phyloP scores from a whole-genome alignment of 2,888 invertebrate genomes.

The Aelia acuminata region DNA sequence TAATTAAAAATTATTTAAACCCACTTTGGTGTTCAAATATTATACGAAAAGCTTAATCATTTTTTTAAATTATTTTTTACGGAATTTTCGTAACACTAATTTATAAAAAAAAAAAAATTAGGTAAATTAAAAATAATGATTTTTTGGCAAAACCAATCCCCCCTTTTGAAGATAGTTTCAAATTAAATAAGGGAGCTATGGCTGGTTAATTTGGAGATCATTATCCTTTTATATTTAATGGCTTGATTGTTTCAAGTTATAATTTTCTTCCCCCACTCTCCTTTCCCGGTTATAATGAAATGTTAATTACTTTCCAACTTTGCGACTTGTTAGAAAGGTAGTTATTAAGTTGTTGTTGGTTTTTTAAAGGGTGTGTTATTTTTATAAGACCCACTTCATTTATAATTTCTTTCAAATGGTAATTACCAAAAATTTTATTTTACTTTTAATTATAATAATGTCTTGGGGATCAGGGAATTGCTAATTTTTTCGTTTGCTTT shows the following conservation, averaged over 20 bases:
- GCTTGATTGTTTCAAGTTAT: slow-evolving; percentile 25
- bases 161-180: background rate
- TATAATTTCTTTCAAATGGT: no score
- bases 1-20: no score
- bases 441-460: no score
- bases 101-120: no score
- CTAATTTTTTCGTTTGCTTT: no score
- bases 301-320: slow-evolving; percentile 38
- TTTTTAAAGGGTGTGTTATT: background rate
- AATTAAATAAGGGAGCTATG: background rate
- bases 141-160: background rate
- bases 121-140: no score
- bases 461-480: no score
- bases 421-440: no score
- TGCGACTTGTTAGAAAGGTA: background rate
- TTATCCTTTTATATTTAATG: slow-evolving; percentile 27
- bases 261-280: background rate
- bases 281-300: background rate
- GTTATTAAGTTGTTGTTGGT: slow-evolving; percentile 4
- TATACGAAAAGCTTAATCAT: no score
- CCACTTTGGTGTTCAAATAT: no score
- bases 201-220: background rate
- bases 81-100: background rate
- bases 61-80: no score
- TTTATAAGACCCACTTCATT: no score